Base-by-base conservation (phyloP, 2,888 invertebrate genomes). In the Orchesella flavescens region DNA sequence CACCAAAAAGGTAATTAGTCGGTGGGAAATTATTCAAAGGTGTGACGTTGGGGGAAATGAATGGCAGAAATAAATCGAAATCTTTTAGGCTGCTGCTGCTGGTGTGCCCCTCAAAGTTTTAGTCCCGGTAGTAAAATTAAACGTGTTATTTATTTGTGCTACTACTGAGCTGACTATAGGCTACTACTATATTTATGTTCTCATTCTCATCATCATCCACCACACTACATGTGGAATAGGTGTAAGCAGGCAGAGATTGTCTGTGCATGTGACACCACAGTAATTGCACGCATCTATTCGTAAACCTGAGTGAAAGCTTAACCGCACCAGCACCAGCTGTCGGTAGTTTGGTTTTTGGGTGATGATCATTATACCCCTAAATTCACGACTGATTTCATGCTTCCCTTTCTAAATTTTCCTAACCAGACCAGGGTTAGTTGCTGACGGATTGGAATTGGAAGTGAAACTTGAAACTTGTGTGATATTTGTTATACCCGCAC, bases 51-150 rank as follows among this genome's bases (percentile, higher is more conserved):
- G 24, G 12, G 24, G 10, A 73, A 80, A 73, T 68, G 46, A 73
- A 80, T 66, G 68, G 73, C 15, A 53, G 73, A 73, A 79, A 79
- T 73, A 80, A 80, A 80, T 80, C 68, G 72, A 44, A 72, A 72
- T 78, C 59, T 78, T 71, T 19, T n/a, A 78, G 55, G 19, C 49
- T 49, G 57, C 12, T 46, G 7, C 12, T n/a, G n/a, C n/a, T n/a
- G n/a, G n/a, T n/a, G n/a, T n/a, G n/a, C 1, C 21, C 46, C 66
- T 43, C 5, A 49, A 44, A 66, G 44, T 66, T 66, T 66, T n/a
- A 43, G 10, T 34, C 63, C 15, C 24, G 15, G 1, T 65, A 4
- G 43, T 21, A 5, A n/a, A 34, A 65, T 34, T 49, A 49, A 34
- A 34, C 34, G 63, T 23, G 12, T 63, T 63, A 61, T 19, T 5